These are phyloP conservation scores for Spialia ferax DNA, from an alignment of 2,888 invertebrate genomes.

Conservation along the genomic window DNA sequence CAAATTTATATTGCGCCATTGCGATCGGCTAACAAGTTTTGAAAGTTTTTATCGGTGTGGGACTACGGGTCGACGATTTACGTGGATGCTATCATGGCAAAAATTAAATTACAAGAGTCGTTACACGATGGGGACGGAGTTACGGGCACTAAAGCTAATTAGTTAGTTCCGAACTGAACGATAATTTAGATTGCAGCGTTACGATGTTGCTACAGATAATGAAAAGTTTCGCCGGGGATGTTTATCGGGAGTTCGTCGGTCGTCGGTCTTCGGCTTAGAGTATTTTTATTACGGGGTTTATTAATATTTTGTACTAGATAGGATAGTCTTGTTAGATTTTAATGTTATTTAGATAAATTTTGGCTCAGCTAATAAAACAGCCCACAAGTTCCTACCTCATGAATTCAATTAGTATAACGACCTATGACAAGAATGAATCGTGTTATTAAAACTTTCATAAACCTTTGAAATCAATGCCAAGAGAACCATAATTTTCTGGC, in stretches of 20 bases:
- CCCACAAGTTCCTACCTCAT: too few species aligned
- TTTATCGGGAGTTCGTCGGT: constrained; percentile 26
- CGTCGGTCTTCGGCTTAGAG: background rate
- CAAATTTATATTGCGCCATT: constrained; percentile 44
- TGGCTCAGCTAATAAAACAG: background rate
- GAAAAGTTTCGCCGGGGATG: constrained; percentile 45
- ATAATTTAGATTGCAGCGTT: constrained; percentile 66
- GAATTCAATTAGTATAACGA: too few species aligned
- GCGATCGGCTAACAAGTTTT: constrained; percentile 52
- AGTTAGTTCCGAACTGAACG: constrained; percentile 72
- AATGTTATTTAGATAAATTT: constrained; percentile 16
- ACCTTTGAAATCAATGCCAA: too few species aligned
- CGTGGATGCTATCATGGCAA: constrained; percentile 54
- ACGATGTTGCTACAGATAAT: constrained; percentile 49
- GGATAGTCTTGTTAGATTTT: background rate
- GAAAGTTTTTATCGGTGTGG: constrained; percentile 60
- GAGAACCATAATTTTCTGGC: too few species aligned
- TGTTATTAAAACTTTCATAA: too few species aligned
- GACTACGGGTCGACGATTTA: constrained; percentile 46
- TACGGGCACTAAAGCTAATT: constrained; percentile 73
- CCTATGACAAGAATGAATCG: too few species aligned
- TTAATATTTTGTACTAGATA: constrained; percentile 27
- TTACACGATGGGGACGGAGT: constrained; percentile 59
- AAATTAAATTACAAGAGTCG: constrained; percentile 71
- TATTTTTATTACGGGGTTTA: constrained; percentile 33